phyloP scores from a whole-genome alignment of 2,888 invertebrate genomes.

The Slavum lentiscoides region DNA sequence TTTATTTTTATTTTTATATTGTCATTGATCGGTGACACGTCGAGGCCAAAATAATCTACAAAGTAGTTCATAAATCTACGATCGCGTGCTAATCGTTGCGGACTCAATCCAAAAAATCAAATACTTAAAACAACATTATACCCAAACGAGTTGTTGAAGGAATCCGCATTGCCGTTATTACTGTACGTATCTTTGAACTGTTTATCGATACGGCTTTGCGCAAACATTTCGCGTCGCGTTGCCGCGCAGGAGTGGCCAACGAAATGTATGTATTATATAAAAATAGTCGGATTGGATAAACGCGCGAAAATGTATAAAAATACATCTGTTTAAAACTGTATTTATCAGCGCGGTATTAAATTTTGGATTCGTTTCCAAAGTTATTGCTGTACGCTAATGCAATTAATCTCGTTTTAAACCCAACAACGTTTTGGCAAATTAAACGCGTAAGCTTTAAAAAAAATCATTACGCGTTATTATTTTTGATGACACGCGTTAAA shows the following conservation, averaged over 20 bases:
- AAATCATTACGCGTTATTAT: slow-evolving; percentile 10
- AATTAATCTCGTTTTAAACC: slow-evolving; percentile 34
- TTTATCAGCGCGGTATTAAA: slow-evolving; percentile 25
- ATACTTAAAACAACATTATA: background rate
- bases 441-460: slow-evolving; percentile 14
- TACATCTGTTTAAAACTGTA: slow-evolving; percentile 38
- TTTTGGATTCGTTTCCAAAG: slow-evolving; percentile 38
- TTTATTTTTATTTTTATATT: background rate
- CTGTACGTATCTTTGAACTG: slow-evolving; percentile 22
- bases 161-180: slow-evolving; percentile 12
- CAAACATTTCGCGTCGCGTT: slow-evolving; percentile 6
- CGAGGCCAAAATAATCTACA: slow-evolving; percentile 9
- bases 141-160: background rate
- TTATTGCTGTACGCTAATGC: slow-evolving; percentile 14
- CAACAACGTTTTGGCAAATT: slow-evolving; percentile 20
- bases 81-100: background rate
- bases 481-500: slow-evolving; percentile 10
- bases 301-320: slow-evolving; percentile 27
- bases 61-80: background rate
- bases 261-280: slow-evolving; percentile 35
- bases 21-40: background rate
- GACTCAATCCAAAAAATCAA: slow-evolving; percentile 13
- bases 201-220: slow-evolving; percentile 17
- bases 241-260: slow-evolving; percentile 2
- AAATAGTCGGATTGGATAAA: slow-evolving; percentile 36